Evolutionary conservation across 2,113 vertebrate genomes (phyloP).

Genomic region (Galeopterus variegatus): DNA sequence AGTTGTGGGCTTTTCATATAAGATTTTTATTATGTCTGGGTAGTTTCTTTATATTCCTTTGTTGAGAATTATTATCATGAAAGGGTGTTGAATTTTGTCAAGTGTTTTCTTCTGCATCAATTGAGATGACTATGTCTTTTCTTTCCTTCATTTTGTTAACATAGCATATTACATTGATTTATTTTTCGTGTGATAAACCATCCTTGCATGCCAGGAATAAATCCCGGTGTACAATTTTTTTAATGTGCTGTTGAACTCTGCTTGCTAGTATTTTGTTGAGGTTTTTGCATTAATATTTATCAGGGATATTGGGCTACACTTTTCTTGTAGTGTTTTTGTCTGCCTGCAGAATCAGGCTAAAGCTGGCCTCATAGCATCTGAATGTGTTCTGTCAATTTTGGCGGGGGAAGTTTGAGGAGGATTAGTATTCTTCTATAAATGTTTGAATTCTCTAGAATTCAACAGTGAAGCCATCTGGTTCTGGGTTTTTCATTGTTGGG

Average conservation of each 20-base stretch:
- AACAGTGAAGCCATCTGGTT: not conserved
- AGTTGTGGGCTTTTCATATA: not conserved
- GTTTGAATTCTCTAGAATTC: not conserved
- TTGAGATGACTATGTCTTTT: not conserved
- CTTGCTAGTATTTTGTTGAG: not conserved
- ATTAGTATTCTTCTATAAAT: not conserved
- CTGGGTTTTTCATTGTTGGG: not conserved
- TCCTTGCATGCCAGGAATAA: not conserved
- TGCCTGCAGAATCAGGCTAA: not conserved
- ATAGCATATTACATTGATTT: not conserved
- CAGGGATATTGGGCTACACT: not conserved
- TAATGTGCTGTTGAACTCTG: not conserved
- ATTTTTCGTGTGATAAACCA: not conserved
- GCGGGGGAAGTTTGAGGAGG: not conserved
- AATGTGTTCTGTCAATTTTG: not conserved
- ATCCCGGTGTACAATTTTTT: not conserved
- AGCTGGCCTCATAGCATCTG: not conserved
- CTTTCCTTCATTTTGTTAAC: not conserved
- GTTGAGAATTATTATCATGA: not conserved
- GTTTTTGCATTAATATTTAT: not conserved
- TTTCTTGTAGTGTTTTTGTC: not conserved
- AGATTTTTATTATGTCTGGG: not conserved
- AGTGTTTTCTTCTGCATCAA: not conserved
- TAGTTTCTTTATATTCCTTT: not conserved
- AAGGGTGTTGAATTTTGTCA: not conserved